Percentiles rank a stretch among this genome's conserved stretches.
Evolutionary conservation across 1,140 invertebrate genomes (phyloP).

Genomic region (Mya arenaria): DNA sequence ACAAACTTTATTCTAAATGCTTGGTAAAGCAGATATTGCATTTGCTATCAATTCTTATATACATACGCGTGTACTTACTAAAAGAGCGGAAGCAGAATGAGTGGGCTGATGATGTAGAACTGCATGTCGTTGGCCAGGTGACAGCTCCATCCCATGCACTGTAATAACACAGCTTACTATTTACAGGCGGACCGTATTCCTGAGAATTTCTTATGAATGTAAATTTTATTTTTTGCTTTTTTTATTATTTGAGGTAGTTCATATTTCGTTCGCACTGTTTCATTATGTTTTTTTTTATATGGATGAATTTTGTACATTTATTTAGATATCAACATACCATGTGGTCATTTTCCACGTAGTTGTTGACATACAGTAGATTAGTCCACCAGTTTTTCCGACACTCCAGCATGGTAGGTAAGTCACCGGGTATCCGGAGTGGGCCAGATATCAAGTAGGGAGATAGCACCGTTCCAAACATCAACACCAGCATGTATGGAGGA

Average conservation of each 20-base stretch:
- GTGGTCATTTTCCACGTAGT: slow-evolving; percentile 87
- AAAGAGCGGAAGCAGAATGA: slow-evolving; percentile 80
- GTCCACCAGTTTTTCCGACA: slow-evolving; percentile 90
- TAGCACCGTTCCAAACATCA: slow-evolving; percentile 68
- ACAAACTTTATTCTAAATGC: no score
- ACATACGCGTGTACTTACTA: slow-evolving; percentile 6
- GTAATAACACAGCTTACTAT: slow-evolving; percentile 45
- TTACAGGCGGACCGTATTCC: no score
- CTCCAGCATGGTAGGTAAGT: slow-evolving; percentile 3
- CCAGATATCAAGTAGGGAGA: slow-evolving; percentile 69
- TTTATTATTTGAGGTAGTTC: no score
- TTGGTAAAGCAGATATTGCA: no score
- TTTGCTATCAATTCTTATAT: no score
- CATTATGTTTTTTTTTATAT: no score
- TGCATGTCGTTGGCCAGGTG: slow-evolving; percentile 92
- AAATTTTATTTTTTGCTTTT: no score
- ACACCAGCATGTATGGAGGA: slow-evolving; percentile 67
- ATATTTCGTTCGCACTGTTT: no score
- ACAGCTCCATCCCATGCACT: slow-evolving; percentile 88
- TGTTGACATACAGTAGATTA: slow-evolving; percentile 91
- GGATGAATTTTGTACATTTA: no score
- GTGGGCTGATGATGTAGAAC: slow-evolving; percentile 86
- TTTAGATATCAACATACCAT: slow-evolving; percentile 51
- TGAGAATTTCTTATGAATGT: no score
- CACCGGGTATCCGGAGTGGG: slow-evolving; percentile 59